Evolutionary conservation across 2,888 invertebrate genomes (phyloP), one percentile per base, ranked within the genome.

Genomic region (Ichneumon xanthorius): DNA sequence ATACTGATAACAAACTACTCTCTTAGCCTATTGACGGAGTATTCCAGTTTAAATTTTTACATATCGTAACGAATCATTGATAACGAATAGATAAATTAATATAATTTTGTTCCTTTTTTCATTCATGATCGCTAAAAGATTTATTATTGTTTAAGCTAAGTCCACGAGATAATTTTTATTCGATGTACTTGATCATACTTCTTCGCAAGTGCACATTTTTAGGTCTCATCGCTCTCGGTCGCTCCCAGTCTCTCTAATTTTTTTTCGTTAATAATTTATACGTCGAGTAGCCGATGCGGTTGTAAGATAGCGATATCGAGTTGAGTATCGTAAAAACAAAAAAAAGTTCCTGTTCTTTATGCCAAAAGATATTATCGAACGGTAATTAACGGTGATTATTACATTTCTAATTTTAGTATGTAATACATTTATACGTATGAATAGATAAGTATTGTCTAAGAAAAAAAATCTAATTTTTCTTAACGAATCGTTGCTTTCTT

Each of bases 1-100:
- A 30, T 33, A 30, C 16, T 4, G 7, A 63, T 63, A 14, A 33
- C 26, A 30, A 4, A 14, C 55, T 9, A 55, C 11, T 0, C 45
- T 48, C 45, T 48, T 11, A 11, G 58, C 58, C 58, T 11, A 26
- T 58, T 58, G 7, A 22, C 58, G 26, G 26, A 22, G 58, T 26
- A 58, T 58, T 11, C 26, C 58, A 58, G 22, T 58, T 9, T 1
- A 58, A 26, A 14, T 11, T 58, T 58, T 58, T 58, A 58, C 58
- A 55, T 11, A 58, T 26, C 16, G 14, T 63, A 33, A 26, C 63
- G 61, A 65, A 80, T 72, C 65, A 63, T 71, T 79, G 53, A 22
- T 63, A 48, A 37, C 9, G 16, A 3, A 61, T 33, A 16, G 48
- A 26, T 61, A 37, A 48, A 2, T 63, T 48, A 16, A 50, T 45